Evolutionary conservation across 2,113 vertebrate species (phyloP), one percentile per base, ranked within the genome.

Genomic region (Catharus minimus): DNA sequence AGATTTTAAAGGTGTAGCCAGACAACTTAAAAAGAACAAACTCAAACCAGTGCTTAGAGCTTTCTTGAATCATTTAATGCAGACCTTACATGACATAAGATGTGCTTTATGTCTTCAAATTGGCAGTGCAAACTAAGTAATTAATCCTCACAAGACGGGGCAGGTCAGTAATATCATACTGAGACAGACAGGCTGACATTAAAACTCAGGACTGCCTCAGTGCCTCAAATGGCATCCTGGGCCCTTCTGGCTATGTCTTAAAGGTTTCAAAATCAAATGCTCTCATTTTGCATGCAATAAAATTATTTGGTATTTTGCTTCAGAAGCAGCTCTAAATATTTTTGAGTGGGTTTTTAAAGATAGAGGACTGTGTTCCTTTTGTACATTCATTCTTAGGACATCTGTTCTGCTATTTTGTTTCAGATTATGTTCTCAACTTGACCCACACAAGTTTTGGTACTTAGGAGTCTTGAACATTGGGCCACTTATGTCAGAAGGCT

Each of bases 121-220:
- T 32, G 60, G 56, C 47, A 76, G n/a, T 47, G 64, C 69, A 91
- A 86, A 91, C 88, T 57, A 90, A 86, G 78, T 62, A 72, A 91
- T 74, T 86, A 89, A 56, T 84, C 74, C 33, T 82, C 76, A 68
- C 64, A 74, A 78, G 2, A 8, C 3, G 8, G 46, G 64, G 71
- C 53, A 64, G 56, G 84, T 92, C 87, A 87, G 62, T 64, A 83
- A 69, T 23, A 88, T 58, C 52, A 76, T 8, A 86, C 33, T 69
- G 56, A 86, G 68, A 91, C 4, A 75, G 86, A 81, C 61, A 89
- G 53, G n/a, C 43, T 93, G 88, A 90, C 88, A 84, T 72, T 83
- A 92, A 69, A 95, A 65, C 43, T 64, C 6, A 4, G 38, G 58
- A 73, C 67, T 77, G 84, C 27, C 15, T 67, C 81, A 83, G 24